These are phyloP conservation scores for Phylloscopus whistleri DNA, from an alignment of 2,113 vertebrate species.

Conservation along the genomic window DNA sequence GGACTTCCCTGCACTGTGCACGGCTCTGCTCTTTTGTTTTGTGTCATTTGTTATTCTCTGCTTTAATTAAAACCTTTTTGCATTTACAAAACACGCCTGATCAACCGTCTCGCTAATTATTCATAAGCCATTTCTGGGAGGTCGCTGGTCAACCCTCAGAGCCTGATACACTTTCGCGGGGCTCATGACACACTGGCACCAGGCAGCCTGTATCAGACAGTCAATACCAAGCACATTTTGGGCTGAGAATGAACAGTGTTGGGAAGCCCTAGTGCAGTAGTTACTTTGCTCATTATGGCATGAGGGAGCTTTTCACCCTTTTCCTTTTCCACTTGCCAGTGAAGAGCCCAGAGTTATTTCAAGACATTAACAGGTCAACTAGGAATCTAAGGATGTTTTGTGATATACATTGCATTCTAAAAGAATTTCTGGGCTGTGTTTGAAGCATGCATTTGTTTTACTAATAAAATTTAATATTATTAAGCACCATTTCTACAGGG, in stretches of 20 bases:
- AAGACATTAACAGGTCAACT: background rate
- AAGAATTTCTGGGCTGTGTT: background rate
- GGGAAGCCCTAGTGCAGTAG: background rate
- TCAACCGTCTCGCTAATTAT: too few relatives aligned
- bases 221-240: background rate
- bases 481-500: background rate
- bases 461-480: background rate
- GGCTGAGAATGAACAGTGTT: background rate
- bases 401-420: background rate
- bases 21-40: too few relatives aligned
- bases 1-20: too few relatives aligned
- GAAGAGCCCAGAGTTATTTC: background rate
- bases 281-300: background rate
- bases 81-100: too few relatives aligned
- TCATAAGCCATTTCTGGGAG: too few relatives aligned
- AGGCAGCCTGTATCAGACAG: too few relatives aligned
- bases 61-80: too few relatives aligned
- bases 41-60: too few relatives aligned
- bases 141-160: too few relatives aligned
- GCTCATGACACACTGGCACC: too few relatives aligned
- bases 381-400: background rate
- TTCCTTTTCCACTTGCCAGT: background rate
- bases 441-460: background rate
- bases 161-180: too few relatives aligned
- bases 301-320: background rate